Base-by-base conservation (phyloP, 1,140 invertebrate genomes). In the Agrilus planipennis region DNA sequence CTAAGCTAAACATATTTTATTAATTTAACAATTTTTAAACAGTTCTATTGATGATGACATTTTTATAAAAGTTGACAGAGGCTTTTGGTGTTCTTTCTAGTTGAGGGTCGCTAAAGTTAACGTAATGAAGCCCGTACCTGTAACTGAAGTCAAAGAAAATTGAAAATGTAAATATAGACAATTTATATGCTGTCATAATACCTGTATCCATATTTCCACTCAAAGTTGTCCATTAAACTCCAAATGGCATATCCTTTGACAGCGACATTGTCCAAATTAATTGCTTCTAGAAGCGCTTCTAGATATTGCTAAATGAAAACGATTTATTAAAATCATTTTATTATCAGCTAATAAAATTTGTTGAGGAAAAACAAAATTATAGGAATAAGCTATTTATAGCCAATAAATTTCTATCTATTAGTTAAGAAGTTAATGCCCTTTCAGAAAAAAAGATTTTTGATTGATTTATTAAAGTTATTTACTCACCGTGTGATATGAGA, bases 221-320 rank as follows among this genome's bases (percentile, higher is more conserved):
- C 84, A 56, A 84, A 84, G 57, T 84, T 87, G 45, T 89, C 85
- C 45, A 87, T 61, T 0, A 88, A 51, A 41, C 76, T 79, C 84
- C 84, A 87, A 30, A 72, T 62, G 0, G 76, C 71, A 49, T 86
- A 87, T 0, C 68, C 76, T 11, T 62, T 55, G 0, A 87, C 70
- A 21, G 77, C 70, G 19, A 73, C 75, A 0, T 70, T 65, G 45
- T 82, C 74, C 7, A 64, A 46, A n/a, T n/a, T n/a, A 3, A 84
- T 71, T 0, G 82, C 79, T 42, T 72, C 67, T 17, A 80, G 60
- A 44, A 84, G 58, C 9, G 75, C 65, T 36, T 70, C 68, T 17
- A 86, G 64, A 54, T 84, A 81, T 2, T 52, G 53, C 53, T 72
- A 59, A 2, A 69, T 2, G 41, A 17, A 29, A 15, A 14, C 16